Evolutionary conservation across 2,113 vertebrate species (phyloP).

Genomic region (Sinocyclocheilus maitianheensis): DNA sequence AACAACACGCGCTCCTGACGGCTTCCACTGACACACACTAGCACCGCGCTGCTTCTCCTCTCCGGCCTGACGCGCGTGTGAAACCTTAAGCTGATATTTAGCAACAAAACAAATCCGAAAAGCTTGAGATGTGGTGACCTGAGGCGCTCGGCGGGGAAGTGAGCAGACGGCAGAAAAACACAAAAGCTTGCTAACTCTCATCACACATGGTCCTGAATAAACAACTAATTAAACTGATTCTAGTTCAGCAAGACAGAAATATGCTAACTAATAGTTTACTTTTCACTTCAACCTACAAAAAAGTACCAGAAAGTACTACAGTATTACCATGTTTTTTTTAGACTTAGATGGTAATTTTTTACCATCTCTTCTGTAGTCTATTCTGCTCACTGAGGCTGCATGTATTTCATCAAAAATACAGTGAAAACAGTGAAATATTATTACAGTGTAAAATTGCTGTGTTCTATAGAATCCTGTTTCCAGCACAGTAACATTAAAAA

Average conservation of each 20-base stretch:
- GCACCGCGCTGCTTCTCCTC: neutral
- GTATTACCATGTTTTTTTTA: neutral
- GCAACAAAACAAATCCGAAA: slow-evolving; percentile 43
- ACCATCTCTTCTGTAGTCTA: too few species aligned
- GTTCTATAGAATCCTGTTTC: neutral
- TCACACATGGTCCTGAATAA: neutral
- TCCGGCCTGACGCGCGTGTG: neutral
- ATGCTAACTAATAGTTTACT: neutral
- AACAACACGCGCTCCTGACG: neutral
- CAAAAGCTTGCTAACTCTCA: neutral
- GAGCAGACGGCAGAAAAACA: neutral
- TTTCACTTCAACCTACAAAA: neutral
- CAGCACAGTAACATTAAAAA: too few species aligned
- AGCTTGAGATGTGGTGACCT: slow-evolving; percentile 49
- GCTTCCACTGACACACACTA: neutral
- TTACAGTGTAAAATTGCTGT: neutral
- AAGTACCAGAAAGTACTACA: neutral
- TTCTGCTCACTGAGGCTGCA: too few species aligned
- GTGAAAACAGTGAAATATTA: neutral
- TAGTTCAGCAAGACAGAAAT: neutral
- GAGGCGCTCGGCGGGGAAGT: slow-evolving; percentile 25
- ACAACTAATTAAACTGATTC: neutral
- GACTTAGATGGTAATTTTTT: neutral
- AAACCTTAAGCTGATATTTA: slow-evolving; percentile 44
- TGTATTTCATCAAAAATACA: neutral